Conservation (phyloP, 1,140 invertebrate species). For the Drosophila simulans region DNA sequence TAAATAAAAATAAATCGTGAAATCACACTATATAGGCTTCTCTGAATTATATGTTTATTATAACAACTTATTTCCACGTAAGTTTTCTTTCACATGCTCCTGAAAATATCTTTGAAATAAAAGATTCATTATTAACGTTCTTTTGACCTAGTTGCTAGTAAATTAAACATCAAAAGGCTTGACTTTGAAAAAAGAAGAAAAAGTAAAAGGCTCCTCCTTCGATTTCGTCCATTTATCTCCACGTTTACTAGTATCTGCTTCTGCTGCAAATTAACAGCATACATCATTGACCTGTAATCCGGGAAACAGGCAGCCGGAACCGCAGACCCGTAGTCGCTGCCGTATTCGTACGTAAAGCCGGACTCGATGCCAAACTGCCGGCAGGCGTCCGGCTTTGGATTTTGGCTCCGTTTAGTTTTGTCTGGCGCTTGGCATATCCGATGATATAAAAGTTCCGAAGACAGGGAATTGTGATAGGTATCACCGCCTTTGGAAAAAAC, state of each 20-base stretch:
- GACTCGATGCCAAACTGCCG: constrained; percentile 27
- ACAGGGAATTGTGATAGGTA: neutral
- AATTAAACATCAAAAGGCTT: constrained; percentile 54
- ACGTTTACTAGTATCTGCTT: constrained; percentile 27
- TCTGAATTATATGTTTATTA: too few relatives aligned
- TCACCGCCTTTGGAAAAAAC: neutral
- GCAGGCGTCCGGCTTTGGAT: constrained; percentile 17
- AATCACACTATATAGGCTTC: too few relatives aligned
- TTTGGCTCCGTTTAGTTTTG: constrained; percentile 7
- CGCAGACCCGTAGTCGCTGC: constrained; percentile 9
- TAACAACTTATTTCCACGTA: neutral
- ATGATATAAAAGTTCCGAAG: neutral
- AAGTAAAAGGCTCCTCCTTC: constrained; percentile 6
- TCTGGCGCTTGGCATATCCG: neutral
- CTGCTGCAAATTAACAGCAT: constrained; percentile 68
- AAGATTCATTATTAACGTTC: constrained; percentile 8
- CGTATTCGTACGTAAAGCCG: constrained; percentile 9
- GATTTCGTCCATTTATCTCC: constrained; percentile 13
- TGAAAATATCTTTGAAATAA: neutral
- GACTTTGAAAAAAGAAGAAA: neutral
- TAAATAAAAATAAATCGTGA: too few relatives aligned
- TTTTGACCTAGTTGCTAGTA: constrained; percentile 14
- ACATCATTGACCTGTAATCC: constrained; percentile 69
- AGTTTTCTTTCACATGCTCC: neutral
- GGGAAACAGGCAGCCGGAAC: constrained; percentile 6